Base-by-base conservation (phyloP, 2,888 invertebrate genomes). In the Heliconius erato region DNA sequence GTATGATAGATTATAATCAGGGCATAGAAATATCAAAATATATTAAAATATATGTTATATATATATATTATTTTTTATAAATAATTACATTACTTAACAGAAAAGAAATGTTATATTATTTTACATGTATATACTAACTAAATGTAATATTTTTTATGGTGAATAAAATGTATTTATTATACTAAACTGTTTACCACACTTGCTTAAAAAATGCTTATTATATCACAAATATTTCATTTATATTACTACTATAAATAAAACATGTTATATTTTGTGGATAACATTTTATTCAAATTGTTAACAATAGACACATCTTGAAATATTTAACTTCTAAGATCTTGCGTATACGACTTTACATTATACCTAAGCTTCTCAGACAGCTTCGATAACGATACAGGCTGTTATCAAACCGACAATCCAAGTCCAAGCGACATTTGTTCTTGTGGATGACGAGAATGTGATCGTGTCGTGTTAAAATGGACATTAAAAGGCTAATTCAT, bases 391-490 rank as follows among this genome's bases (percentile, higher is more conserved):
- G n/a, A 63, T 35, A 74, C 19, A 59, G 1, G 16, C 54, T 54
- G 54, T 59, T 63, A 76, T 76, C 59, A 76, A 59, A 35, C 35
- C 35, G n/a, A n/a, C n/a, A n/a, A n/a, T n/a, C n/a, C n/a, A n/a
- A n/a, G n/a, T n/a, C n/a, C 44, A 71, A 44, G 16, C 7, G 40
- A 71, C 59, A 59, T 76, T 76, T 59, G 4, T 76, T 63, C n/a
- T 40, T 63, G 35, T n/a, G 12, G 4, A 3, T 16, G 26, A 32
- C 35, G 26, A 76, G n/a, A 7, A 35, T 63, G 16, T 63, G 40
- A 76, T 63, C n/a, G 54, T 74, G 32, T 54, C 35, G 76, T 9
- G 40, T 76, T 35, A 76, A 40, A 76, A 76, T 76, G 76, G 26
- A 76, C 9, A 72, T 72, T 28, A 63, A 76, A 74, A 59, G 3